Base-by-base conservation (phyloP, 2,113 vertebrate species). In the Acrocephalus kingi region DNA sequence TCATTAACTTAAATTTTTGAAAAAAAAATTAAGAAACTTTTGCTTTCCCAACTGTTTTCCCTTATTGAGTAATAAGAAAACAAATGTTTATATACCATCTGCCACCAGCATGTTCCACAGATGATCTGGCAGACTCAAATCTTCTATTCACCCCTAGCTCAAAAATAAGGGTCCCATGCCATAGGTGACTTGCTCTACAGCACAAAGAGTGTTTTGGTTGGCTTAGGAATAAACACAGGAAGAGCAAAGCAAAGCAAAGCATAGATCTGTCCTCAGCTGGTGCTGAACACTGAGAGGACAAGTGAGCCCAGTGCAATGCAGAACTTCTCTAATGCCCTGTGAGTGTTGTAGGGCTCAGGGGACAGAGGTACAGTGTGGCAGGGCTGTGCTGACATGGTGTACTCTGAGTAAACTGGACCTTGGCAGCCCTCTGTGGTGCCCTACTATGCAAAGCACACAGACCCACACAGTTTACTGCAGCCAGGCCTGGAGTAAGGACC, bases 1-100 rank as follows among this genome's bases (percentile, higher is more conserved):
- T 96, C 69, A 87, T 96, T 94, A 93, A 94, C 85, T 94, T 95
- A 90, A 95, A 78, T 84, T 96, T 96, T 88, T 84, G 51, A 63
- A 45, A 66, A 45, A 30, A 64, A 76, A 78, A 94, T 43, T 10
- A 63, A 63, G 64, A 93, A 90, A 92, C 90, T 94, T 79, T 94
- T 90, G 82, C 67, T 93, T 93, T 92, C 92, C 90, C 87, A 91
- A 94, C 77, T 90, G 64, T 92, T 94, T 97, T 96, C 79, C 71
- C 76, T 96, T 94, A 92, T 94, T 93, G 85, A 87, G 80, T 91
- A 95, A 97, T 89, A 93, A 59, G 64, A 88, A 91, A 94, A 83
- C 84, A 87, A 71, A 77, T 91, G 52, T 95, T 95, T 93, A 84
- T 89, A 62, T 96, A 90, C 61, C 73, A 68, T 94, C 92, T 96